Percentiles rank a stretch among this genome's conserved stretches.
phyloP scores from a whole-genome alignment of 1,140 invertebrate genomes.

The Pseudomyrmex gracilis region DNA sequence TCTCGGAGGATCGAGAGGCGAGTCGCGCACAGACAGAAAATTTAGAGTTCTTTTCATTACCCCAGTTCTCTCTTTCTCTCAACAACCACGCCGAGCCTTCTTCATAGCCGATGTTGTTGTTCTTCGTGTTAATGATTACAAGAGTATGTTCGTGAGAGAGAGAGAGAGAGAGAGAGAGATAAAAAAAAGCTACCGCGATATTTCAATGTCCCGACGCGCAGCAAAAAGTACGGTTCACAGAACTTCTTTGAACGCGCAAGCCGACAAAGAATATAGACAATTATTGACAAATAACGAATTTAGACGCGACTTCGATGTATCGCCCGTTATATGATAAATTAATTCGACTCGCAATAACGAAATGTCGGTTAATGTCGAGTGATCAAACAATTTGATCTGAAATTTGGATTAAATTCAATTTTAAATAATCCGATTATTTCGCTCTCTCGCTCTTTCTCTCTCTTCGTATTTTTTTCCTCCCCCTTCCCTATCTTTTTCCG shows the following conservation, averaged over 20 bases:
- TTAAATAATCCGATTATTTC: background rate
- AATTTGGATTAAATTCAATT: background rate
- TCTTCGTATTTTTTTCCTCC: background rate
- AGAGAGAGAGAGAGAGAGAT: too few species aligned
- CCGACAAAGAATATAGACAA: too few species aligned
- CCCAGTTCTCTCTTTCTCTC: slow-evolving; percentile 72
- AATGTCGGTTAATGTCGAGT: too few species aligned
- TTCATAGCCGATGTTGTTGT: slow-evolving; percentile 47
- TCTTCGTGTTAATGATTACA: slow-evolving; percentile 50
- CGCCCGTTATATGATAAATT: too few species aligned
- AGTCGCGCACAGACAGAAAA: slow-evolving; percentile 60
- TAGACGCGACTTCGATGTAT: too few species aligned
- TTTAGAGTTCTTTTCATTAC: slow-evolving; percentile 80
- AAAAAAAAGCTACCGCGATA: background rate
- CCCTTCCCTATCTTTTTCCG: background rate
- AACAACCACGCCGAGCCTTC: slow-evolving; percentile 69
- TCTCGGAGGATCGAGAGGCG: slow-evolving; percentile 49
- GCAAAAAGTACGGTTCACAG: background rate
- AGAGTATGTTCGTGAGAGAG: background rate
- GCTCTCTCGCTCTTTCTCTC: background rate
- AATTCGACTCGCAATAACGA: too few species aligned
- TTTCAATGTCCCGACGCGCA: slow-evolving; percentile 17
- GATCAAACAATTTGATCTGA: too few species aligned
- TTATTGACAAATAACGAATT: too few species aligned
- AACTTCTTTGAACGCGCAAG: too few species aligned